phyloP scores from a whole-genome alignment of 2,113 vertebrate genomes.

The Cavia aperea region DNA sequence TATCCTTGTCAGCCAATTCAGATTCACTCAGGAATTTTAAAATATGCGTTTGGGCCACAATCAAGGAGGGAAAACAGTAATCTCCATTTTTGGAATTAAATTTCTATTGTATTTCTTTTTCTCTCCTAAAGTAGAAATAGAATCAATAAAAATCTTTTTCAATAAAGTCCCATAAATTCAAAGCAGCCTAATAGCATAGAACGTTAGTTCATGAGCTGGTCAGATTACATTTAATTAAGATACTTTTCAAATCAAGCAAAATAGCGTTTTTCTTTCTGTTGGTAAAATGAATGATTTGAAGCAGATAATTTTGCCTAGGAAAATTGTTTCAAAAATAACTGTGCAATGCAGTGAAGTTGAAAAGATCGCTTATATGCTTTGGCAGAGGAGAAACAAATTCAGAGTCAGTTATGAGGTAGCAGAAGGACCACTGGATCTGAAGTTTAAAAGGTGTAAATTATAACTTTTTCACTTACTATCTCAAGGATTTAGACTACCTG shows the following conservation, averaged over 20 bases:
- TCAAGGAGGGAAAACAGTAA: not conserved
- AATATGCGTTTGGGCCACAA: not conserved
- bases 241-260: not conserved
- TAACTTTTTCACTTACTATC: not conserved
- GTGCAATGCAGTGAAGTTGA: not conserved
- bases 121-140: not conserved
- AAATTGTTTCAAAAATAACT: not conserved
- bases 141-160: not conserved
- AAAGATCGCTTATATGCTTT: not conserved
- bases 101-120: not conserved
- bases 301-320: constrained; percentile 15
- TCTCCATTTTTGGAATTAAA: not conserved
- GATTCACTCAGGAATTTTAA: not conserved
- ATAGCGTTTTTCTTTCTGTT: constrained; percentile 3
- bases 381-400: not conserved
- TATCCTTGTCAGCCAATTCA: not conserved
- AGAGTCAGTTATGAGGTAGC: not conserved
- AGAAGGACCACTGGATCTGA: not conserved
- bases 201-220: not conserved
- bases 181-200: not conserved
- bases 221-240: not conserved
- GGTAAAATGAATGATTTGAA: not conserved
- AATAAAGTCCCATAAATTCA: not conserved
- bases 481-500: not conserved
- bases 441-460: not conserved